These are phyloP conservation scores for Plectropomus leopardus DNA, from an alignment of 2,113 vertebrate genomes.

Conservation along the genomic window DNA sequence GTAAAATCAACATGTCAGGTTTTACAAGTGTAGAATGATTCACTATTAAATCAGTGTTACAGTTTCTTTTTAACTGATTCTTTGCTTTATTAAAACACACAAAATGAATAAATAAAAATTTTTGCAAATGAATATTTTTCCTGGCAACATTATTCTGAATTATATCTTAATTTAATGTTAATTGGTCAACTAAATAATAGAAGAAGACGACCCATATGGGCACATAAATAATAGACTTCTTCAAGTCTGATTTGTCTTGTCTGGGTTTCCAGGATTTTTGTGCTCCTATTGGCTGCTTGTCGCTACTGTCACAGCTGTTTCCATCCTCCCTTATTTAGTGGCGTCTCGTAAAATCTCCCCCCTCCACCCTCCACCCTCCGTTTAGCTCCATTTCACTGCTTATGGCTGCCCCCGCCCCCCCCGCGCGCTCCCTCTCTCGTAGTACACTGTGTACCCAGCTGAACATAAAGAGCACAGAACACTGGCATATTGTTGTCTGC, in stretches of 20 bases:
- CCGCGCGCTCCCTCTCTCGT: neutral
- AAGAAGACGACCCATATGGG: too few relatives aligned
- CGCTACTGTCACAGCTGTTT: slow-evolving; percentile 53
- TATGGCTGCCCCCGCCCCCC: neutral
- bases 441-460: slow-evolving; percentile 55
- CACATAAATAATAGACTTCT: slow-evolving; percentile 12
- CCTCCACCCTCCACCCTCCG: neutral
- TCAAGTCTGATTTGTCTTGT: neutral
- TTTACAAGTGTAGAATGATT: too few relatives aligned
- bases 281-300: slow-evolving; percentile 23
- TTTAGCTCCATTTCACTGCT: slow-evolving; percentile 41
- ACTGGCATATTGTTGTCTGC: slow-evolving; percentile 47
- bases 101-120: neutral
- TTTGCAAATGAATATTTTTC: neutral
- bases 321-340: neutral
- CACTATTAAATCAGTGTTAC: too few relatives aligned
- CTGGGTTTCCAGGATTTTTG: neutral
- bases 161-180: neutral
- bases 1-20: too few relatives aligned
- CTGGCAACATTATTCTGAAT: neutral
- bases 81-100: neutral
- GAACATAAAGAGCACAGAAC: slow-evolving; percentile 34
- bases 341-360: neutral
- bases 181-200: slow-evolving; percentile 4
- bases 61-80: neutral